Conservation (phyloP, 2,888 invertebrate genomes). For the Acleris holmiana region DNA sequence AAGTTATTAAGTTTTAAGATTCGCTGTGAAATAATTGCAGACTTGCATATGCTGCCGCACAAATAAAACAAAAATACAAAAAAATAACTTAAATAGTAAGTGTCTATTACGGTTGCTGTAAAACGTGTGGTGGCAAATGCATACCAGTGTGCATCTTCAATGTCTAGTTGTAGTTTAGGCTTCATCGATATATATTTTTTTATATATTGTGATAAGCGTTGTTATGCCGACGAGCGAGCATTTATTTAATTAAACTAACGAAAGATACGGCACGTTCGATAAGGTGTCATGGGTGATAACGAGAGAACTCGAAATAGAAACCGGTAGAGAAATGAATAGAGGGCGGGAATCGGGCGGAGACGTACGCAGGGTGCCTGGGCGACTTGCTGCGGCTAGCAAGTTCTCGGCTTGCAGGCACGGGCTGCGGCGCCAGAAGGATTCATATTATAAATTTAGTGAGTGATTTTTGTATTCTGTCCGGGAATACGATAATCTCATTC, state of each 20-base stretch:
- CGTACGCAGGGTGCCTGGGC: constrained; percentile 73
- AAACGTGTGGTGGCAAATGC: constrained; percentile 81
- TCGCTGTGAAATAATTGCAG: constrained; percentile 76
- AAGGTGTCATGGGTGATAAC: constrained; percentile 73
- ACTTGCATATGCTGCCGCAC: constrained; percentile 82
- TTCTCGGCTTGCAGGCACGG: constrained; percentile 74
- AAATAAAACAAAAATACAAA: constrained; percentile 64
- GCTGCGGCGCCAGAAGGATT: constrained; percentile 63
- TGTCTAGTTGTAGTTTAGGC: constrained; percentile 81
- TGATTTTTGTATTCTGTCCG: constrained; percentile 74
- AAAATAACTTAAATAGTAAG: constrained; percentile 58
- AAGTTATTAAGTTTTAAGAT: constrained; percentile 67
- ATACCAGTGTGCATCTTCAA: constrained; percentile 78
- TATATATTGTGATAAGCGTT: constrained; percentile 84
- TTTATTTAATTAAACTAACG: constrained; percentile 78
- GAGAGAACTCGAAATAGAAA: constrained; percentile 43
- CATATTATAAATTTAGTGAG: constrained; percentile 72
- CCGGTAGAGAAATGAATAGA: constrained; percentile 6
- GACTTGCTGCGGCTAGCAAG: constrained; percentile 81
- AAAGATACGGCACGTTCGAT: constrained; percentile 58
- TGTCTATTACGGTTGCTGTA: constrained; percentile 64
- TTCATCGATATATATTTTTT: constrained; percentile 84
- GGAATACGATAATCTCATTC: constrained; percentile 81
- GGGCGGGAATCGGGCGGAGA: constrained; percentile 22
- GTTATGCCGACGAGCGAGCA: constrained; percentile 82